Base-by-base conservation (phyloP, 2,888 invertebrate genomes). In the Ferrisia virgata region DNA sequence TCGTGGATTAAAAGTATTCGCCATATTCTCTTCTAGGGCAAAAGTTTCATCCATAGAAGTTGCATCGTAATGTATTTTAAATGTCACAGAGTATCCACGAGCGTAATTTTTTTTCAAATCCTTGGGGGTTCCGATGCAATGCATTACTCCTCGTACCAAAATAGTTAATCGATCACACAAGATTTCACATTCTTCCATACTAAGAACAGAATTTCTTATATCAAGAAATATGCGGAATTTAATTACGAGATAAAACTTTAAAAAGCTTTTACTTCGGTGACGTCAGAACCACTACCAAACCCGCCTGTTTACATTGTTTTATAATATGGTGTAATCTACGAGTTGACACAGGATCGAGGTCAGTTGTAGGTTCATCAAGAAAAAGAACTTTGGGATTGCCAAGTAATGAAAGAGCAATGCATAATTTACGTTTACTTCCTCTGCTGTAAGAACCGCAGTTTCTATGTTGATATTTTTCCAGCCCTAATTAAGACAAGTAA, bases 101-200 rank as follows among this genome's bases (percentile, higher is more conserved):
- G 93, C 93, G 88, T 92, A 93, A 84, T 91, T 91, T 85, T 92
- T 91, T 87, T 95, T 94, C 86, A 96, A 90, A 85, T 92, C 92
- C 85, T 93, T 92, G 85, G 93, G 92, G 85, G 92, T 91, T 82
- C 95, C 95, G 69, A 95, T 90, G 87, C 95, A 95, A 86, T 92
- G 91, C 86, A 95, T 89, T 87, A 91, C 90, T 0, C 96, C 95
- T 85, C 90, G 90, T 0, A 92, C 91, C 94, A 96, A 92, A 85
- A 96, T 94, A 0, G 93, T 94, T 86, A 96, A 89, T 85, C 95
- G 91, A 81, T 92, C 91, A 88, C 95, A 95, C 25, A 95, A 90
- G 43, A 93, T 93, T 88, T 95, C 95, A 89, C 95, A 95, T 90
- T 96, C 95, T 88, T 95, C 95, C 95, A 96, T 95, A 87, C 95